These are phyloP conservation scores for Ceratina calcarata DNA, from an alignment of 1,140 invertebrate genomes.

Conservation along the genomic window DNA sequence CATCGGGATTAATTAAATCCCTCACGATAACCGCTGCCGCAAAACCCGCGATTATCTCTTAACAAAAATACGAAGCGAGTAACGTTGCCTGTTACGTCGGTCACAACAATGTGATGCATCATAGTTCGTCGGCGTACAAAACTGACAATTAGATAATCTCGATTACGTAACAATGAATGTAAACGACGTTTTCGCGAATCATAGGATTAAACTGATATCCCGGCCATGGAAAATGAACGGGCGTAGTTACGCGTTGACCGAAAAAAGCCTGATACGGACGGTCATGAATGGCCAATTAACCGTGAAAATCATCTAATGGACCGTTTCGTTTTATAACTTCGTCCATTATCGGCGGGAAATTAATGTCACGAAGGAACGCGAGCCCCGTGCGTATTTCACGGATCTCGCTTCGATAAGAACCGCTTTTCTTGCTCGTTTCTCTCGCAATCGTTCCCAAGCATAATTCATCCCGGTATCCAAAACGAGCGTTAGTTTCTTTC, in stretches of 20 bases:
- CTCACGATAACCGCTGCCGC: background rate
- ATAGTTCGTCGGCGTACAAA: background rate
- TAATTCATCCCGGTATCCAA: background rate
- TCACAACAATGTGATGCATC: background rate
- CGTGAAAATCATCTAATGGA: slow-evolving; percentile 12
- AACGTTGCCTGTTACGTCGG: background rate
- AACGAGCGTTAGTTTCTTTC: background rate
- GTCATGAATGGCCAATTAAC: slow-evolving; percentile 6
- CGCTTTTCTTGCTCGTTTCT: background rate
- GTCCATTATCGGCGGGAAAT: slow-evolving; percentile 19
- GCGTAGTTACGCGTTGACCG: background rate
- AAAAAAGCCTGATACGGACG: background rate
- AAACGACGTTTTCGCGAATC: background rate
- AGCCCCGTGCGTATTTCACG: slow-evolving; percentile 5
- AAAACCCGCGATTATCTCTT: background rate
- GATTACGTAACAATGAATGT: background rate
- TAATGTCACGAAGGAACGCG: background rate
- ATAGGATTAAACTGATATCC: background rate
- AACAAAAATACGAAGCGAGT: background rate
- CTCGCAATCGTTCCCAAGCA: background rate
- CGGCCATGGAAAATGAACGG: background rate
- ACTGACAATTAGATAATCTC: background rate
- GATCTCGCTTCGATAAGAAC: slow-evolving; percentile 4
- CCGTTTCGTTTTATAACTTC: background rate
- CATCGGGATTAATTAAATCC: background rate